phyloP scores from a whole-genome alignment of 2,113 vertebrate genomes.

The Thamnophis sirtalis region DNA sequence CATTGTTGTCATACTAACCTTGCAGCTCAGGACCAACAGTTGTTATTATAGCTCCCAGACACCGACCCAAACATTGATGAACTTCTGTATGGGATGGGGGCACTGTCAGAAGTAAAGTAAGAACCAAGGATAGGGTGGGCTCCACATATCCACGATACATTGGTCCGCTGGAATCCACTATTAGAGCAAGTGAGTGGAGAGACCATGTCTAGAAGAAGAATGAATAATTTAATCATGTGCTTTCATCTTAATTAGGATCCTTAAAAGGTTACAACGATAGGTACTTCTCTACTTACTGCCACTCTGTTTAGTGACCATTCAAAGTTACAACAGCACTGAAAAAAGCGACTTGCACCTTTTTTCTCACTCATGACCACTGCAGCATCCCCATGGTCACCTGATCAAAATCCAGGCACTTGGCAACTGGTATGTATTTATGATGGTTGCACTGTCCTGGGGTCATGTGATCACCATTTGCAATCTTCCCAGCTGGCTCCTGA shows the following conservation, averaged over 20 bases:
- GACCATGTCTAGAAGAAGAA: slow-evolving; percentile 86
- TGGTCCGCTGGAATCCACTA: slow-evolving; percentile 96
- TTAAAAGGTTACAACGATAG: neutral
- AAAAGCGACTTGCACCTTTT: neutral
- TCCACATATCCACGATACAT: slow-evolving; percentile 99
- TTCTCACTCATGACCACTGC: neutral
- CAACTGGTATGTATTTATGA: neutral
- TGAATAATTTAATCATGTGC: neutral
- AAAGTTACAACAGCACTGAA: neutral
- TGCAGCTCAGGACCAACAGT: slow-evolving; percentile 96
- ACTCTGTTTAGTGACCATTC: neutral
- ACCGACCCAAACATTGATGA: slow-evolving; percentile 95
- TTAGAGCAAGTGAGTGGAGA: slow-evolving; percentile 94
- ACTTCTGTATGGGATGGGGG: slow-evolving; percentile 96
- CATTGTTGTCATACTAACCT: slow-evolving; percentile 70
- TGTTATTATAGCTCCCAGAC: slow-evolving; percentile 95
- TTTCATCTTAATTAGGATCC: neutral
- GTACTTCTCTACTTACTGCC: neutral
- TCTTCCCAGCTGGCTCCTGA: neutral
- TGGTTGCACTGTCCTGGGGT: neutral
- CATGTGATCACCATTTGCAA: neutral
- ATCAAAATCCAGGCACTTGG: neutral
- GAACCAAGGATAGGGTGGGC: slow-evolving; percentile 91
- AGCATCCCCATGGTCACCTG: neutral
- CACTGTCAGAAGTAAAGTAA: slow-evolving; percentile 92